Conservation (phyloP, 2,888 invertebrate species). For the Eurytoma adleriae region DNA sequence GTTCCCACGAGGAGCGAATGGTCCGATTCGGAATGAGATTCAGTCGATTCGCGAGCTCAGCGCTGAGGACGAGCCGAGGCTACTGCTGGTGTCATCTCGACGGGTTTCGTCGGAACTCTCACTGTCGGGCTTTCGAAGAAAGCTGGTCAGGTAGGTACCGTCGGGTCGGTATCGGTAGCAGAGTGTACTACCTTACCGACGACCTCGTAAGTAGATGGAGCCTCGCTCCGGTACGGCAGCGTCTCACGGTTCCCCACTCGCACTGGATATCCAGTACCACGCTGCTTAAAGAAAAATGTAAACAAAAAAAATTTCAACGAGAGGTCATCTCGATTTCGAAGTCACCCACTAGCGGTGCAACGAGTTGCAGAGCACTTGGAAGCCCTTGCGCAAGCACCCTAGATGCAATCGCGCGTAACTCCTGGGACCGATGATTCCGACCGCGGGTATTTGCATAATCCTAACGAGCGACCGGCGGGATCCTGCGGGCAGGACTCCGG, state of each 20-base stretch:
- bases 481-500: no score
- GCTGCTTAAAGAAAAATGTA: neutral
- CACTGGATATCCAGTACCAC: neutral
- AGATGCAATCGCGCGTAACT: no score
- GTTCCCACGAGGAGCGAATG: no score
- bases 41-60: no score
- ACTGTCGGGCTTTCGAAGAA: neutral
- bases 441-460: no score
- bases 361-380: no score
- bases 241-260: neutral
- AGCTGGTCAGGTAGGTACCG: conserved; percentile 45
- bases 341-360: no score
- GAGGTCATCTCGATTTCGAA: no score
- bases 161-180: neutral
- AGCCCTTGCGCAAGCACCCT: no score
- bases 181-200: conserved; percentile 32
- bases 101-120: conserved; percentile 1
- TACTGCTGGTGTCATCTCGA: conserved; percentile 43
- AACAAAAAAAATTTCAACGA: neutral
- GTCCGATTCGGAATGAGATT: no score
- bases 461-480: no score
- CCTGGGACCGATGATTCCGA: no score
- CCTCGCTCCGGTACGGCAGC: conserved; percentile 18
- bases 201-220: conserved; percentile 41
- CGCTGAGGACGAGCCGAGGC: neutral